Percentiles rank a stretch among this genome's conserved stretches.
These are phyloP conservation scores for Perccottus glenii DNA, from an alignment of 2,113 vertebrate genomes.

Conservation along the genomic window DNA sequence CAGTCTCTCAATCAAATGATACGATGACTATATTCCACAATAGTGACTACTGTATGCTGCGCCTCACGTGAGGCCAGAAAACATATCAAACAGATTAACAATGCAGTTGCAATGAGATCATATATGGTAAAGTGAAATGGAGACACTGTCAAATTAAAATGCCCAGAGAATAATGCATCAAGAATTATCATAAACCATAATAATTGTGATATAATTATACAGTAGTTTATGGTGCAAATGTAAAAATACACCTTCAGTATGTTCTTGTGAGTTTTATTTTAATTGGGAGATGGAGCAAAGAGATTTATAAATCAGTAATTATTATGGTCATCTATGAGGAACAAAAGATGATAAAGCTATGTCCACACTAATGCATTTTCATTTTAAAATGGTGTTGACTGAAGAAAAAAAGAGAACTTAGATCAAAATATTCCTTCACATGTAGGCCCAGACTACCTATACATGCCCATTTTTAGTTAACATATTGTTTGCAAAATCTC, in stretches of 20 bases:
- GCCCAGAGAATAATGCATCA: slow-evolving; percentile 29
- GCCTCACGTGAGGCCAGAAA: slow-evolving; percentile 34
- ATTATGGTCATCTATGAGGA: slow-evolving; percentile 43
- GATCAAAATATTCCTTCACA: too few relatives aligned
- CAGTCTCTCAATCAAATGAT: slow-evolving; percentile 58
- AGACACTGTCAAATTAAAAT: slow-evolving; percentile 30
- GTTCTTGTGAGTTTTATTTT: slow-evolving; percentile 53
- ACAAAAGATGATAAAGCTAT: slow-evolving; percentile 18
- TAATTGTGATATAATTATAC: not conserved
- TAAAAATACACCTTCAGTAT: slow-evolving; percentile 54
- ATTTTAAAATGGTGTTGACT: not conserved
- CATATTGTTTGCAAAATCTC: too few relatives aligned
- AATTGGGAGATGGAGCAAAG: slow-evolving; percentile 59
- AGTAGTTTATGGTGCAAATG: slow-evolving; percentile 24
- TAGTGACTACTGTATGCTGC: slow-evolving; percentile 33
- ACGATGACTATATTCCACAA: slow-evolving; percentile 58
- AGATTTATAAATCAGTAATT: slow-evolving; percentile 63
- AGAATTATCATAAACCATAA: slow-evolving; percentile 20
- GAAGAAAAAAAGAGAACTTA: too few relatives aligned
- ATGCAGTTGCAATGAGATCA: slow-evolving; percentile 29
- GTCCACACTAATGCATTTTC: not conserved
- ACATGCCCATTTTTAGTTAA: too few relatives aligned
- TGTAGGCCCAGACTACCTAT: too few relatives aligned
- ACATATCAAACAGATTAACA: slow-evolving; percentile 44
- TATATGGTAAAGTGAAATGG: slow-evolving; percentile 22